phyloP scores from a whole-genome alignment of 2,113 vertebrate species.

The Zingel zingel region DNA sequence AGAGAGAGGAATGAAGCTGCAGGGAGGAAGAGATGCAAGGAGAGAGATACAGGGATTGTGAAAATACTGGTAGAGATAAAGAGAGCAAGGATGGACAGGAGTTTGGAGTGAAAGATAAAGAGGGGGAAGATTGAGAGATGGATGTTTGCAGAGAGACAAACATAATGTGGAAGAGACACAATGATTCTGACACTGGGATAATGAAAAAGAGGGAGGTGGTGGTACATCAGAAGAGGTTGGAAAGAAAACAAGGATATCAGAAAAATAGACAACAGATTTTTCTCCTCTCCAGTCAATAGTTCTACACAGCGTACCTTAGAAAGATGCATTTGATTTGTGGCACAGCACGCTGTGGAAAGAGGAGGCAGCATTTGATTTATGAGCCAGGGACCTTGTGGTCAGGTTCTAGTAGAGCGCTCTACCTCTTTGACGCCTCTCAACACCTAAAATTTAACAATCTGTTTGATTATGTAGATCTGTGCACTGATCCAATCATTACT shows the following conservation, averaged over 20 bases:
- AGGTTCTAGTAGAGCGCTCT: slow-evolving; percentile 53
- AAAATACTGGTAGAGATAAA: slow-evolving; percentile 35
- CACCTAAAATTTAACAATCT: slow-evolving; percentile 62
- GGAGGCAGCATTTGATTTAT: slow-evolving; percentile 75
- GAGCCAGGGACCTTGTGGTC: slow-evolving; percentile 75
- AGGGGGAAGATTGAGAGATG: slow-evolving; percentile 33
- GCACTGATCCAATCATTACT: slow-evolving; percentile 25
- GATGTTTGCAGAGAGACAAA: slow-evolving; percentile 57
- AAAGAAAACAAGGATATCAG: slow-evolving; percentile 51
- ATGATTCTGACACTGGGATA: slow-evolving; percentile 66
- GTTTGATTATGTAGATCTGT: slow-evolving; percentile 62
- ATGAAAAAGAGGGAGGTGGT: slow-evolving; percentile 58
- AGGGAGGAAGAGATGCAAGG: slow-evolving; percentile 27
- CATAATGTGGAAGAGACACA: slow-evolving; percentile 57
- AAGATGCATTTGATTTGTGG: slow-evolving; percentile 81
- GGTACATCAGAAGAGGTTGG: slow-evolving; percentile 13
- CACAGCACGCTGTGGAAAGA: slow-evolving; percentile 59
- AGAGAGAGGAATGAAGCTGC: slow-evolving; percentile 23
- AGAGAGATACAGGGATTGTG: slow-evolving; percentile 27
- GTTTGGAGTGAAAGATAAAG: slow-evolving; percentile 36
- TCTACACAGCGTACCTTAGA: slow-evolving; percentile 73
- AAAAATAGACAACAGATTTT: slow-evolving; percentile 37
- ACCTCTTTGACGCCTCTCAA: slow-evolving; percentile 50
- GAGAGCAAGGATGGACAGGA: slow-evolving; percentile 39
- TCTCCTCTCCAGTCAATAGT: slow-evolving; percentile 71